Evolutionary conservation across 2,113 vertebrate genomes (phyloP).

Genomic region (Crotalus helleri): DNA sequence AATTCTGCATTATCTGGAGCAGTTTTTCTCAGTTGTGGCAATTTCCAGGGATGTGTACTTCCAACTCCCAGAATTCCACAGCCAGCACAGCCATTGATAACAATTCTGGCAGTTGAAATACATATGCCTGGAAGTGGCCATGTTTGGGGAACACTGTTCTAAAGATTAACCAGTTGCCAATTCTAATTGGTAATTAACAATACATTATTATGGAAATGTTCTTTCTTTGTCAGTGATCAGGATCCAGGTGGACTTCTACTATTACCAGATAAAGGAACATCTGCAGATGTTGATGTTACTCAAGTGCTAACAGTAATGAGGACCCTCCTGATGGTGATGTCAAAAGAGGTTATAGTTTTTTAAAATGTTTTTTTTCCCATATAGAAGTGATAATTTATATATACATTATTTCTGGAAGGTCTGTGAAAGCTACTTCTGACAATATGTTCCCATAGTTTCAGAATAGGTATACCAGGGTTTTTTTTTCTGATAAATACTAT

Average conservation of each 20-base stretch:
- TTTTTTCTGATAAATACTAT: neutral
- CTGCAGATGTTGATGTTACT: constrained; percentile 75
- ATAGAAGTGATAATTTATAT: neutral
- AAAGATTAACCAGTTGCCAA: neutral
- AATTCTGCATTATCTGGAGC: neutral
- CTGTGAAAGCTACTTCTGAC: neutral
- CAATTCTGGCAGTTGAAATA: neutral
- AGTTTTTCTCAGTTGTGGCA: neutral
- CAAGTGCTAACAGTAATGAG: constrained; percentile 88
- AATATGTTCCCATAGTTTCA: neutral
- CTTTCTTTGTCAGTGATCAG: constrained; percentile 76
- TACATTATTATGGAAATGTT: neutral
- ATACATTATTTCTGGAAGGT: neutral
- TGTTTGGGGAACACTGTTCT: neutral
- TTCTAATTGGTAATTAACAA: neutral
- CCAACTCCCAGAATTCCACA: neutral
- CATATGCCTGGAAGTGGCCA: neutral
- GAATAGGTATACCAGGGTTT: neutral
- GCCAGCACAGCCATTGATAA: neutral
- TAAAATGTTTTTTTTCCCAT: neutral
- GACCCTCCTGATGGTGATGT: constrained; percentile 83
- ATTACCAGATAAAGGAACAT: constrained; percentile 84
- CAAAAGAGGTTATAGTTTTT: constrained; percentile 79
- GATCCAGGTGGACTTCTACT: constrained; percentile 90
- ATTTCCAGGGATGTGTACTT: neutral